These are phyloP conservation scores for Mimas tiliae DNA, from an alignment of 2,888 invertebrate genomes.

Conservation along the genomic window DNA sequence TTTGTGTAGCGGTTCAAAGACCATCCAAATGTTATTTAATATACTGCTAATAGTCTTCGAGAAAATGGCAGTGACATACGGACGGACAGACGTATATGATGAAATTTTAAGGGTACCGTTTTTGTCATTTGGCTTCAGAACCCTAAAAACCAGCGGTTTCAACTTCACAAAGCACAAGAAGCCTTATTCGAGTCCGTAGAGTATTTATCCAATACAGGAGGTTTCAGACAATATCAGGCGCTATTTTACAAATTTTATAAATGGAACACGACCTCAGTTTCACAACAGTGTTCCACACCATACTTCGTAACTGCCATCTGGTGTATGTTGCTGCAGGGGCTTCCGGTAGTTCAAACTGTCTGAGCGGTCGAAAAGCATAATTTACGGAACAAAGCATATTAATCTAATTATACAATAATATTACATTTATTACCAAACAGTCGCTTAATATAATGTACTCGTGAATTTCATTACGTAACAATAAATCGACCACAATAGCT, in stretches of 20 bases:
- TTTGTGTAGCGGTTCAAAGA: no score
- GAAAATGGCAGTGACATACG: no score
- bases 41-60: no score
- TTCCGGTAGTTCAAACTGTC: not conserved
- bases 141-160: no score
- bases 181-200: not conserved
- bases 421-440: not conserved
- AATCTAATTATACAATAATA: not conserved
- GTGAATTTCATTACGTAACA: slow-evolving; percentile 8
- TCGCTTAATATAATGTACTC: slow-evolving; percentile 11
- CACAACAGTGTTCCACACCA: not conserved
- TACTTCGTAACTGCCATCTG: not conserved
- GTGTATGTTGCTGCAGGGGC: not conserved
- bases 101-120: no score
- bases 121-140: no score
- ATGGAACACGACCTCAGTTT: not conserved
- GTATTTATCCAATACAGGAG: not conserved
- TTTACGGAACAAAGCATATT: not conserved
- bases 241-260: not conserved
- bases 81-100: no score
- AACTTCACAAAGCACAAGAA: no score
- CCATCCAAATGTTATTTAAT: no score
- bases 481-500: slow-evolving; percentile 8
- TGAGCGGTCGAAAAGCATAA: not conserved
- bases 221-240: not conserved